Conservation (phyloP, 2,113 vertebrate genomes). For the Ictalurus furcatus region DNA sequence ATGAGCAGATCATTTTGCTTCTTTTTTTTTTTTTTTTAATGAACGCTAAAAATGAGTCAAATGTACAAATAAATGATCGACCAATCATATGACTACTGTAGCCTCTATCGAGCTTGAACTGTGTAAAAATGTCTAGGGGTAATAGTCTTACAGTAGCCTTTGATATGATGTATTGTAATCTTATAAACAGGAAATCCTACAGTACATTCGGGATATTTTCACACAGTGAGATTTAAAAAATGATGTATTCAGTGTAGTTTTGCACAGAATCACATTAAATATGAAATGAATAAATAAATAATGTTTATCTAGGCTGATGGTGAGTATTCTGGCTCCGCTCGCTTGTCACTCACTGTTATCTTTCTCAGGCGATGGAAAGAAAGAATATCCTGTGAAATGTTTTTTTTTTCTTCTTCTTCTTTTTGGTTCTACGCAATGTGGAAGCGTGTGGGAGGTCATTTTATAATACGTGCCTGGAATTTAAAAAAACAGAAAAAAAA, state of each 20-base stretch:
- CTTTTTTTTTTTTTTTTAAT: neutral
- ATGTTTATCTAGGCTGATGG: neutral
- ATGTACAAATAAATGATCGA: neutral
- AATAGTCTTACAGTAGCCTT: neutral
- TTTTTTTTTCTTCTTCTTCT: neutral
- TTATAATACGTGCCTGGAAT: no score
- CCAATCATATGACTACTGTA: neutral
- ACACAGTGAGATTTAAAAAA: neutral
- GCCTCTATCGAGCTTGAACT: neutral
- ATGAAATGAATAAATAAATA: neutral
- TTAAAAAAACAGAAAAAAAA: no score
- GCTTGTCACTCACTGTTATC: neutral
- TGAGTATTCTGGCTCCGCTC: neutral
- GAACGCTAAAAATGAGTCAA: neutral
- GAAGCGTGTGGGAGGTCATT: neutral
- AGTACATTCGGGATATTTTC: neutral
- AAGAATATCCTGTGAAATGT: neutral
- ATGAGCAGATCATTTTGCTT: neutral
- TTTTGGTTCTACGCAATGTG: neutral
- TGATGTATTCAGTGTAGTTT: neutral
- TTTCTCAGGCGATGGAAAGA: neutral
- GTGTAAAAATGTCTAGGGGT: neutral
- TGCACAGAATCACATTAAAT: neutral
- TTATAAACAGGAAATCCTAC: neutral
- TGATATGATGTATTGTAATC: neutral